phyloP scores from a whole-genome alignment of 2,113 vertebrate genomes.

The Meles meles region DNA sequence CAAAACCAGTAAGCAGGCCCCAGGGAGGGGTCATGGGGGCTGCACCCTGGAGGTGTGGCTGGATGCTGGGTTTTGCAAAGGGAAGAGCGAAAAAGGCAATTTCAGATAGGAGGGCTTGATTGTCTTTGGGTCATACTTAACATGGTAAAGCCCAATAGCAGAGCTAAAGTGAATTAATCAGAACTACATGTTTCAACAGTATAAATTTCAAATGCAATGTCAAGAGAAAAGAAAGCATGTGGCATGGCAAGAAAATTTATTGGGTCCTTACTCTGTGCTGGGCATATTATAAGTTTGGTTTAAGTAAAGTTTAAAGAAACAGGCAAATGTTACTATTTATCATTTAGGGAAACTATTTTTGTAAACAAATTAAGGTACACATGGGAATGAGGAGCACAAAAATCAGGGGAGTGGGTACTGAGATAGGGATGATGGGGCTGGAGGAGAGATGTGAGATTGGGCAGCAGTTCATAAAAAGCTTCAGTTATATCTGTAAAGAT shows the following conservation, averaged over 20 bases:
- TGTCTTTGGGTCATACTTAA: slow-evolving; percentile 15
- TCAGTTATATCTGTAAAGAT: neutral
- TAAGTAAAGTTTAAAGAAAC: neutral
- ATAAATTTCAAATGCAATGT: neutral
- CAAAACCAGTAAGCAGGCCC: slow-evolving; percentile 86
- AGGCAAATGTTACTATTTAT: neutral
- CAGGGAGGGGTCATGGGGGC: accelerated
- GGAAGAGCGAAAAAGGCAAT: neutral
- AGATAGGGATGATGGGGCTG: neutral
- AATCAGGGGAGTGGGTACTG: neutral
- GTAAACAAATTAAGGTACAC: neutral
- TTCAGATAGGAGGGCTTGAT: slow-evolving; percentile 8
- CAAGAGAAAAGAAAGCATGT: neutral
- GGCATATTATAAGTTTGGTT: neutral
- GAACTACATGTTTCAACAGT: neutral
- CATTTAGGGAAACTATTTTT: neutral
- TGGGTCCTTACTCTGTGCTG: neutral
- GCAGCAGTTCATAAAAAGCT: neutral
- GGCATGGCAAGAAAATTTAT: neutral
- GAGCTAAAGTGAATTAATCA: neutral
- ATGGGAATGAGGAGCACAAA: neutral
- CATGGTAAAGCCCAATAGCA: too few species aligned
- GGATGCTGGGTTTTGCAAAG: neutral
- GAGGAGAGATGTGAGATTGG: neutral
- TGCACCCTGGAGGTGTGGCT: neutral